These are phyloP conservation scores for Semicossyphus pulcher DNA, from an alignment of 2,113 vertebrate genomes.

Conservation along the genomic window DNA sequence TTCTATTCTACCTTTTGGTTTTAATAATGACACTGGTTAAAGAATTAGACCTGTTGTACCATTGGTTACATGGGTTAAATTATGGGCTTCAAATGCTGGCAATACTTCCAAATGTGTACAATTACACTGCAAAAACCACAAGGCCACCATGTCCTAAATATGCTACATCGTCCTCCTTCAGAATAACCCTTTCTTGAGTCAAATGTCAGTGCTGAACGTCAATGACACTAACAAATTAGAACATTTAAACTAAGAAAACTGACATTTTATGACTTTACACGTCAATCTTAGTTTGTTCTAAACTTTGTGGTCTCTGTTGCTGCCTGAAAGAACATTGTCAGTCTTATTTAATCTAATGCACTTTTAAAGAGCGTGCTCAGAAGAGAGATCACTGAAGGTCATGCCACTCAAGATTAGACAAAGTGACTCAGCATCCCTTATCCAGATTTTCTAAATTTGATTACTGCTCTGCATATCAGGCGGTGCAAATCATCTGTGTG, in stretches of 20 bases:
- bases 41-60: too few relatives aligned
- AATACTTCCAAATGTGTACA: too few relatives aligned
- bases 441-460: slow-evolving; percentile 28
- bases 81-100: too few relatives aligned
- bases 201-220: too few relatives aligned
- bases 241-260: background rate
- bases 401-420: slow-evolving; percentile 7
- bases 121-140: too few relatives aligned
- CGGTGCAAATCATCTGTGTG: background rate
- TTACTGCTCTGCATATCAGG: slow-evolving; percentile 6
- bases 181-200: too few relatives aligned
- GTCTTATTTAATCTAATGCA: slow-evolving; percentile 14
- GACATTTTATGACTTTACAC: background rate
- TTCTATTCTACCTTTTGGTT: too few relatives aligned
- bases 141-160: too few relatives aligned
- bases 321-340: background rate
- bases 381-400: slow-evolving; percentile 19
- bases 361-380: slow-evolving; percentile 24
- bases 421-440: slow-evolving; percentile 11
- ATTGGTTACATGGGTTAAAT: too few relatives aligned
- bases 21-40: too few relatives aligned
- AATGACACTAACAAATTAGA: background rate
- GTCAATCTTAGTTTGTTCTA: background rate
- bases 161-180: too few relatives aligned
- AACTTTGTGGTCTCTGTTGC: background rate